These are phyloP conservation scores for Typhlichthys subterraneus DNA, from an alignment of 2,797 vertebrate species.

Conservation along the genomic window DNA sequence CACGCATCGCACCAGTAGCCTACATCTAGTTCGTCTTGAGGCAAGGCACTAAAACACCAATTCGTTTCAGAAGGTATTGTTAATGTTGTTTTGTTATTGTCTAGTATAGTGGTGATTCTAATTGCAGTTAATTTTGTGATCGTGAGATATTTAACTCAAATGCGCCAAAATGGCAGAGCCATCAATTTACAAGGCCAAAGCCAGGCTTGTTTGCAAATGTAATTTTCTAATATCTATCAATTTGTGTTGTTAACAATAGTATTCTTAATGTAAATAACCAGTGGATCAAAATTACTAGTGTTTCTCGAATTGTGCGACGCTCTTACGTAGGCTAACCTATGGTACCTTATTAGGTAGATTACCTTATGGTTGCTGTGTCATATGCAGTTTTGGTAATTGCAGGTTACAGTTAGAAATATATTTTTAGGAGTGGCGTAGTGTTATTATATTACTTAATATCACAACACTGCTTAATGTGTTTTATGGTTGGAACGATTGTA, in stretches of 20 bases:
- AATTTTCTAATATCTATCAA: conserved; percentile 29
- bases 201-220: conserved; percentile 26
- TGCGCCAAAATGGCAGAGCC: conserved; percentile 39
- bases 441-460: too few species aligned
- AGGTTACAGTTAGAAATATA: too few species aligned
- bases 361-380: conserved; percentile 2
- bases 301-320: not conserved
- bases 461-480: too few species aligned
- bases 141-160: not conserved
- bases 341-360: not conserved
- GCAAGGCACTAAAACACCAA: conserved; percentile 39
- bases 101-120: not conserved
- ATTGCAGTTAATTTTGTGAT: not conserved
- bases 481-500: too few species aligned
- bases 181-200: conserved; percentile 58
- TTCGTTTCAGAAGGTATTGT: conserved; percentile 64
- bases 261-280: not conserved
- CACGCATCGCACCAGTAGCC: conserved; percentile 60
- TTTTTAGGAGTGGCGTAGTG: too few species aligned
- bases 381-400: conserved; percentile 7
- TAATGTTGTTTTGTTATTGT: not conserved
- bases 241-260: not conserved
- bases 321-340: not conserved
- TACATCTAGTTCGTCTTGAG: conserved; percentile 50
- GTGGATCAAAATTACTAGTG: not conserved